Evolutionary conservation across 2,888 invertebrate genomes (phyloP).

Genomic region (Branchinecta sandiegonensis): DNA sequence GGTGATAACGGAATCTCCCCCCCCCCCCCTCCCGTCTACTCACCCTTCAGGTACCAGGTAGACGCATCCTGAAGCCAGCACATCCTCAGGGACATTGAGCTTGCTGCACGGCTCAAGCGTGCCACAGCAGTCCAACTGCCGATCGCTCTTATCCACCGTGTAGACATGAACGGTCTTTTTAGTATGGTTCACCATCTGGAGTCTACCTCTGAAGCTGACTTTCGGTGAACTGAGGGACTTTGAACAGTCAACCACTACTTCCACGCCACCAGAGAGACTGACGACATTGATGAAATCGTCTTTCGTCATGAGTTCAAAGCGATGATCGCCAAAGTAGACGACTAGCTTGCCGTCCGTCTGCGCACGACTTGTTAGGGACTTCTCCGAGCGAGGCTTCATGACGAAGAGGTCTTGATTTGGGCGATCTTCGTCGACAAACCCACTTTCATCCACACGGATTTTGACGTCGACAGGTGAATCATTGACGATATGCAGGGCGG

Average conservation of each 20-base stretch:
- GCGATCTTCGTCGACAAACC: not conserved
- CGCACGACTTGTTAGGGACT: not conserved
- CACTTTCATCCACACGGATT: not conserved
- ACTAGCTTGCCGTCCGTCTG: not conserved
- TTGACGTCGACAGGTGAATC: not conserved
- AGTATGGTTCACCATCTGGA: slow-evolving; percentile 3
- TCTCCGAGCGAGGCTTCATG: slow-evolving; percentile 6
- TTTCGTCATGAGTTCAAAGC: not conserved
- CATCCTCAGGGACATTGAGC: not conserved
- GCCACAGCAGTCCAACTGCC: not conserved
- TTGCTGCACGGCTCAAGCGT: not conserved
- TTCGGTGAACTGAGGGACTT: not conserved
- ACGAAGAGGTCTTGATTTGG: not conserved
- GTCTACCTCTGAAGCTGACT: not conserved
- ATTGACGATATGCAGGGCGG: not conserved
- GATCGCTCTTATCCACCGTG: not conserved
- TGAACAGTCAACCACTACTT: not conserved
- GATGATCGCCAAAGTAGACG: not conserved
- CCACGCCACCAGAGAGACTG: not conserved
- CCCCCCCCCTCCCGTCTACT: not conserved
- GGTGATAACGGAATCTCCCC: too few relatives aligned
- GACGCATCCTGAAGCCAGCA: not conserved
- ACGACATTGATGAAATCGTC: not conserved
- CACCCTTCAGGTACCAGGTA: not conserved
- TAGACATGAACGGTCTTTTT: slow-evolving; percentile 12